Evolutionary conservation across 2,888 invertebrate species (phyloP), one percentile per base, ranked within the genome.

Genomic region (Drosophila phalerata): DNA sequence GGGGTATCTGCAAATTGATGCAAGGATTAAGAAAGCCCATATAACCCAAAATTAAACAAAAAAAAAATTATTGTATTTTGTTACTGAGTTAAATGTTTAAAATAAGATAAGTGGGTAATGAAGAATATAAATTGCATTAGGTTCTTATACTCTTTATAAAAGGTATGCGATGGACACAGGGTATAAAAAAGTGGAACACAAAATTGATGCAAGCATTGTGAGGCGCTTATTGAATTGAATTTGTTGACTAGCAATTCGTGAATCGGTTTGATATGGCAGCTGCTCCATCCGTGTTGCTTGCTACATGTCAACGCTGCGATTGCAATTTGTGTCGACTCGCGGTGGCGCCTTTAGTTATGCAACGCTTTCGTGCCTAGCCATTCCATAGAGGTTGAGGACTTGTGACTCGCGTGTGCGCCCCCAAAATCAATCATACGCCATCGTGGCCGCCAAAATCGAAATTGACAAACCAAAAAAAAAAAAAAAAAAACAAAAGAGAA

Each of bases 381-480:
- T 40, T 42, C 57, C 3, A 32, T 15, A 13, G 40, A 40, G 32
- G 11, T 6, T 19, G 40, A 15, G 55, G 32, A 43, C 30, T 43
- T 55, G 55, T 43, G 69, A 34, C 30, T 69, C 66, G 77, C 73
- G 69, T 81, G 69, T 58, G 70, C 38, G 28, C 51, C 56, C 37
- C 73, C 52, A 69, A 84, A 87, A 87, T 85, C 85, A 85, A 85
- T 88, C 89, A 85, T 77, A 81, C 73, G 85, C 81, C 89, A 81
- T 56, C 65, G 43, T 53, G 55, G 62, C 73, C 73, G 58, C 62
- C 74, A 68, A 78, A 77, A 77, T 69, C 85, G 57, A 56, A 75
- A 68, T 69, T 79, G 83, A 79, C 79, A 69, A 64, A 72, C 45
- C 61, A 63, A 65, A 63, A 62, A 67, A 43, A 71, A 51, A 43